Evolutionary conservation across 2,888 invertebrate genomes (phyloP), one percentile per base, ranked within the genome.

Genomic region (Heteromurus nitidus): DNA sequence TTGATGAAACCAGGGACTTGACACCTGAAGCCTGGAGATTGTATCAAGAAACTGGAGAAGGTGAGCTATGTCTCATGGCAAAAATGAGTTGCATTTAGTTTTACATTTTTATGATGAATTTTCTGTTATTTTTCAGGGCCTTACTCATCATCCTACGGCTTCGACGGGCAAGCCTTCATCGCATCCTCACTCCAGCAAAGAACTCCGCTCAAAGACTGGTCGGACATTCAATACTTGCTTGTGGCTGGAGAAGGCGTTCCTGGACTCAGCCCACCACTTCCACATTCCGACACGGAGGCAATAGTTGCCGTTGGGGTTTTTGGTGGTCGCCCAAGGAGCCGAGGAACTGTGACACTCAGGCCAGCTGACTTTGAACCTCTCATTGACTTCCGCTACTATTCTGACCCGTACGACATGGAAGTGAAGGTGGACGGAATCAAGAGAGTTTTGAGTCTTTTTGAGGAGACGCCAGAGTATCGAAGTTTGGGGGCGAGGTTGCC

Each of bases 371-470:
- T 20, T 0, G 50, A 64, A 26, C 79, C 82, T 1, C 2, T 65
- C 1, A 55, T 80, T 11, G 65, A 72, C 24, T 72, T 65, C 3
- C 24, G 44, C 0, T 64, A 36, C n/a, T 36, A 72, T 13, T 36
- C 58, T 0, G 26, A 70, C 30, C 80, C 69, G 7, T 11, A 36
- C 22, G 80, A 80, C 44, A 16, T 72, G 20, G 22, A 72, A 36
- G 47, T 72, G 24, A 24, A 58, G 31, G 7, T 80, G 9, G 72
- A 72, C 2, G 80, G 79, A 26, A 64, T 79, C 5, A 50, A 70
- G 11, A 20, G 9, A 2, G 42, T 24, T 0, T 22, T 80, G 1
- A 26, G 20, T 3, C 28, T 67, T 1, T 44, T 36, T 31, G 73
- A 73, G 24, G 36, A 73, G n/a, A 68, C 80, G 0, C n/a, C 20